Evolutionary conservation across 2,888 invertebrate species (phyloP), one percentile per base, ranked within the genome.

Genomic region (Lypha dubia): DNA sequence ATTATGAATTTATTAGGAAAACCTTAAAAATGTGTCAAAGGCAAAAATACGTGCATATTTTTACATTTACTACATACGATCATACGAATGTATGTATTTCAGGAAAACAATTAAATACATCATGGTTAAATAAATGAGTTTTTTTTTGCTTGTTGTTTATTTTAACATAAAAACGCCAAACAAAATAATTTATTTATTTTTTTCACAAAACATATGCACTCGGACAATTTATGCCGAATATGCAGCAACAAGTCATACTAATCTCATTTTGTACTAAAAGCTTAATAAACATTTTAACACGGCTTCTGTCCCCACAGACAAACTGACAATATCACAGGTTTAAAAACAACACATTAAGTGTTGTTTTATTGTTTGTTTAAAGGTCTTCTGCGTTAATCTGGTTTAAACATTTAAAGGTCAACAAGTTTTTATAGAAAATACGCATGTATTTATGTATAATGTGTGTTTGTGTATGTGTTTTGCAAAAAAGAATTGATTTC

Each of bases 51-150:
- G 20, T 46, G 35, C 24, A 60, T 60, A 60, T 58, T 58, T 63
- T 44, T n/a, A 51, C 44, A 51, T 58, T 68, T 20, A 17, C 8
- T 3, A 5, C 17, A 5, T 28, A n/a, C n/a, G n/a, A n/a, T n/a
- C n/a, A 28, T 28, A 28, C 5, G 5, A 28, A 4, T 11, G 49
- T 4, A 35, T n/a, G n/a, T 68, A 38, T 58, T 35, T 60, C 22
- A 60, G 24, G 60, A 74, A 75, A 74, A 74, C 79, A 83, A 70
- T 74, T 83, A 70, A 79, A 70, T 70, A 46, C 68, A 83, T 49
- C 83, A 83, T 74, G 83, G 83, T 67, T 74, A 83, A 79, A 51
- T 44, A 35, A 20, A 60, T 4, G 32, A 28, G 3, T 28, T 28
- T 28, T 28, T 28, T 41, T 63, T 75, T 63, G n/a, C n/a, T n/a